Evolutionary conservation across 2,113 vertebrate species (phyloP), one percentile per base, ranked within the genome.

Genomic region (Seriola rivoliana): DNA sequence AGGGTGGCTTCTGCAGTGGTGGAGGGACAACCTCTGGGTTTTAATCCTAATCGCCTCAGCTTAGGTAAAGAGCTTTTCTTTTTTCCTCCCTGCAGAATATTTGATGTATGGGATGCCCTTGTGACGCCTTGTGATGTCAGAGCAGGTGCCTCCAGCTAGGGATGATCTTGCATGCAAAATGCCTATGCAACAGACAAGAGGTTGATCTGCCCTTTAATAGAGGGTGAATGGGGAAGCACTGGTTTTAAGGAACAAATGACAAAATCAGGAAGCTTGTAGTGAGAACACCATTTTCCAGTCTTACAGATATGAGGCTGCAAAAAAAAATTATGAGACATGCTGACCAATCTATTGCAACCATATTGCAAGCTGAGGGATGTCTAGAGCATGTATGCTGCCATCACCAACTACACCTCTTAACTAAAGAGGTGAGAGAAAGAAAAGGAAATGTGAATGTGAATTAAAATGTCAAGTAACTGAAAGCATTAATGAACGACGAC

Each of bases 11-110:
- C 67, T 75, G 65, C 76, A 77, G 58, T 29, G 17, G 48, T 73
- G 25, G 57, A 79, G 42, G 76, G 50, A 84, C 71, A 89, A 86
- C 77, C 88, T 83, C 86, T 85, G 79, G 77, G 66, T 74, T 90
- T 84, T 93, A 94, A 93, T 94, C 94, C 91, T 93, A 93, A 94
- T 94, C 91, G 91, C 55, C 10, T 70, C 50, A 81, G 32, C 14
- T 82, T 85, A 63, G 84, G 81, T 90, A 72, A 77, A 88, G 71
- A 87, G 85, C 71, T 89, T 86, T 89, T 70, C 10, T 36, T 70
- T 62, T 32, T 63, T 16, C 4, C 67, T 81, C 73, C 32, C 81
- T 52, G 84, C 81, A 78, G 63, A 87, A 87, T 78, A 82, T 86
- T 80, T 80, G 38, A 87, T 71, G 55, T 62, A 85, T 78, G 80